Evolutionary conservation across 2,113 vertebrate genomes (phyloP).

Genomic region (Labeo catla): DNA sequence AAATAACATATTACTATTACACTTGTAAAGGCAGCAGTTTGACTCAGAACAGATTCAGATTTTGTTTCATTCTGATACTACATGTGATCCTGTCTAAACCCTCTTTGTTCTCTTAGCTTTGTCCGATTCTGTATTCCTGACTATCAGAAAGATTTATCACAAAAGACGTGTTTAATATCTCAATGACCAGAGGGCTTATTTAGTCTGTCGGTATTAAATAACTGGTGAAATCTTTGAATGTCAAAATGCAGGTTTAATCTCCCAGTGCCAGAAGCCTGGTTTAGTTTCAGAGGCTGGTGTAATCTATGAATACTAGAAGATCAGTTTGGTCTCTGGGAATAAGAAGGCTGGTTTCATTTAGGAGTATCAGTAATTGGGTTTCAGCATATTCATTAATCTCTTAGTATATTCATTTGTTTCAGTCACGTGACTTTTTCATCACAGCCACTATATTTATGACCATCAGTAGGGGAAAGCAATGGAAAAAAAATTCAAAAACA

Average conservation of each 20-base stretch:
- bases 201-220: not conserved
- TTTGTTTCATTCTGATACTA: not conserved
- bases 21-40: not conserved
- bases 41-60: not conserved
- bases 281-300: not conserved
- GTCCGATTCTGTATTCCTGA: not conserved
- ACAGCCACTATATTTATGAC: slow-evolving; percentile 1
- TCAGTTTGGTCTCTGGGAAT: not conserved
- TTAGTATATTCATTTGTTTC: not conserved
- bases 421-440: not conserved
- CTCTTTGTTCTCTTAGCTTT: slow-evolving; percentile 5
- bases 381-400: not conserved
- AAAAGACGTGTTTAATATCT: slow-evolving; percentile 1
- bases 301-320: not conserved
- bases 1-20: not conserved
- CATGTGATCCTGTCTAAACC: not conserved
- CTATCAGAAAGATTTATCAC: not conserved
- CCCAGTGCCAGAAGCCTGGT: not conserved
- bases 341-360: not conserved
- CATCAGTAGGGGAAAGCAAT: not conserved
- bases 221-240: not conserved
- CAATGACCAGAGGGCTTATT: slow-evolving; percentile 18
- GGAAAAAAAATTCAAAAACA: not conserved
- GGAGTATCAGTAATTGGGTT: not conserved
- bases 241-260: slow-evolving; percentile 11